Evolutionary conservation across 2,113 vertebrate species (phyloP).

Genomic region (Larimichthys crocea): DNA sequence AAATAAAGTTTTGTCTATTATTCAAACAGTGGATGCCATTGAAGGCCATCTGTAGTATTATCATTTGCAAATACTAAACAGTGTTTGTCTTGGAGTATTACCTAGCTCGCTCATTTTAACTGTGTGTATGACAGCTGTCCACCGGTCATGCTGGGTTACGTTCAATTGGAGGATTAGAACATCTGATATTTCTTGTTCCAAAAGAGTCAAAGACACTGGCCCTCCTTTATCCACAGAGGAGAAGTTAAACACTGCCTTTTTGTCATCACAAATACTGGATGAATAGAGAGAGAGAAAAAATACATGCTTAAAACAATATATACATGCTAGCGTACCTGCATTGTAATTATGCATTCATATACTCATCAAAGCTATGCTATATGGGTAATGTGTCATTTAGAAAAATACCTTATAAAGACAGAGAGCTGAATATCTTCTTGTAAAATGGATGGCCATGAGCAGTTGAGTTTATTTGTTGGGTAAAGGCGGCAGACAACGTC

Average conservation of each 20-base stretch:
- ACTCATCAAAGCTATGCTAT: not conserved
- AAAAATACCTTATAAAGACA: constrained; percentile 49
- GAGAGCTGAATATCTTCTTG: constrained; percentile 20
- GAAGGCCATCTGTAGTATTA: not conserved
- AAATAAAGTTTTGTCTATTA: not conserved
- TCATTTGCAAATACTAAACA: not conserved
- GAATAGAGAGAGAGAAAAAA: not conserved
- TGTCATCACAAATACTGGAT: constrained; percentile 43
- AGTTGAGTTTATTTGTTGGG: constrained; percentile 57
- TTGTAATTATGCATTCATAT: not conserved
- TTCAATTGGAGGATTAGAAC: constrained; percentile 47
- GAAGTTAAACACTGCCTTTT: rapidly evolving
- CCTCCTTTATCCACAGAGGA: not conserved
- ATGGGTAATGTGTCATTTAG: not conserved
- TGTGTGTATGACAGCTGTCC: not conserved
- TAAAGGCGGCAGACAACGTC: constrained; percentile 49
- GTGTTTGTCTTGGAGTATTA: constrained; percentile 32
- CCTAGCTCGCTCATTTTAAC: not conserved
- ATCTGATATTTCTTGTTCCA: rapidly evolving
- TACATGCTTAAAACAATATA: not conserved
- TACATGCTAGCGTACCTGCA: not conserved
- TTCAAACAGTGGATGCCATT: not conserved
- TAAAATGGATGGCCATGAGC: constrained; percentile 63
- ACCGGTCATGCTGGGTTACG: constrained; percentile 1
- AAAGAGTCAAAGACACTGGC: not conserved